phyloP scores from a whole-genome alignment of 1,140 invertebrate genomes.

The Popillia japonica region DNA sequence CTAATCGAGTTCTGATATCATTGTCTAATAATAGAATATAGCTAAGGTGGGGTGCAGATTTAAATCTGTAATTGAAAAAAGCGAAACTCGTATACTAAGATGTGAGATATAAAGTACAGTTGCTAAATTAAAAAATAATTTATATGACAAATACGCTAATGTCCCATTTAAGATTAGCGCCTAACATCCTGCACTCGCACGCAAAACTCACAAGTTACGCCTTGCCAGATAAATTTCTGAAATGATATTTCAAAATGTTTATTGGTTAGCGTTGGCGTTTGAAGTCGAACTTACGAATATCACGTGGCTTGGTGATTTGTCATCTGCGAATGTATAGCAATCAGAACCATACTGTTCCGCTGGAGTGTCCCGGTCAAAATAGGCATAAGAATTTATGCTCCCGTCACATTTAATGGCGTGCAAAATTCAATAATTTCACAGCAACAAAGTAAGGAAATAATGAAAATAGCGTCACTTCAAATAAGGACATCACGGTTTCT shows the following conservation, averaged over 20 bases:
- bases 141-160: neutral
- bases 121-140: neutral
- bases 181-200: neutral
- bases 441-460: constrained; percentile 16
- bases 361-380: neutral
- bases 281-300: neutral
- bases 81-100: neutral
- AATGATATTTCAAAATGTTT: constrained; percentile 29
- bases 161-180: neutral
- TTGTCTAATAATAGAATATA: too few relatives aligned
- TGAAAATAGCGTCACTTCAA: constrained; percentile 31
- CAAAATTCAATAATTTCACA: constrained; percentile 35
- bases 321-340: constrained; percentile 24
- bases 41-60: too few relatives aligned
- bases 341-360: neutral
- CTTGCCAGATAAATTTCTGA: neutral
- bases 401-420: constrained; percentile 28
- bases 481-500: constrained; percentile 25
- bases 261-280: constrained; percentile 11
- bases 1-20: neutral
- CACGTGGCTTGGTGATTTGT: neutral
- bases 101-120: neutral
- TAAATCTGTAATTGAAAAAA: neutral
- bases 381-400: constrained; percentile 16
- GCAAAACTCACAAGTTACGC: neutral